A percentile compares a stretch with the other conserved stretches of the same genome.
phyloP scores from a whole-genome alignment of 2,888 invertebrate species.

The Scaptomyza parva region DNA sequence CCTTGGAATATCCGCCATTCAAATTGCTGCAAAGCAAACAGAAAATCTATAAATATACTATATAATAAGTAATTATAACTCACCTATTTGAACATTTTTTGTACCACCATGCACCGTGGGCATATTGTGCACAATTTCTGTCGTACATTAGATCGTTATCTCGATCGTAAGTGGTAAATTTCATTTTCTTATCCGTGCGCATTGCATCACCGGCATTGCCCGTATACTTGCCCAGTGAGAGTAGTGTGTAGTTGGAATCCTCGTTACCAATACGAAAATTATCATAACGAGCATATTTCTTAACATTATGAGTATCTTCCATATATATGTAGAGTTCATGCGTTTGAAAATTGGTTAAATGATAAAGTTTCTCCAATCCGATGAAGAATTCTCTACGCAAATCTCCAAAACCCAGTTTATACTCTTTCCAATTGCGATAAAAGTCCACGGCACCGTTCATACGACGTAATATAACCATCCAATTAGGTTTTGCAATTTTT shows the following conservation, averaged over 20 bases:
- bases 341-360: neutral
- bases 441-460: slow-evolving; percentile 6
- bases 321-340: slow-evolving; percentile 7
- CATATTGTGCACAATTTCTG: slow-evolving; percentile 5
- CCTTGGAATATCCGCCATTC: slow-evolving; percentile 14
- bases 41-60: neutral
- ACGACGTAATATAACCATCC: slow-evolving; percentile 12
- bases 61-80: neutral
- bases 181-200: slow-evolving; percentile 10
- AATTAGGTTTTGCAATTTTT: slow-evolving; percentile 3
- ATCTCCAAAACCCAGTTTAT: slow-evolving; percentile 1
- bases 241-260: neutral
- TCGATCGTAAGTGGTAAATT: slow-evolving; percentile 9
- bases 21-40: slow-evolving; percentile 5
- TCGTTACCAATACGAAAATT: slow-evolving; percentile 8
- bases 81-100: slow-evolving; percentile 20
- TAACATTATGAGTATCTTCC: neutral
- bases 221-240: neutral
- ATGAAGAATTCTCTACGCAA: slow-evolving; percentile 16
- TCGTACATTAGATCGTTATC: slow-evolving; percentile 7
- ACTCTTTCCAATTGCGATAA: slow-evolving; percentile 11
- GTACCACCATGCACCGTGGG: slow-evolving; percentile 18
- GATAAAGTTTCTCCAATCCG: slow-evolving; percentile 16
- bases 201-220: slow-evolving; percentile 11
- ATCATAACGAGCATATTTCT: slow-evolving; percentile 11